Evolutionary conservation across 1,140 invertebrate species (phyloP).

Genomic region (Zaprionus davidi): DNA sequence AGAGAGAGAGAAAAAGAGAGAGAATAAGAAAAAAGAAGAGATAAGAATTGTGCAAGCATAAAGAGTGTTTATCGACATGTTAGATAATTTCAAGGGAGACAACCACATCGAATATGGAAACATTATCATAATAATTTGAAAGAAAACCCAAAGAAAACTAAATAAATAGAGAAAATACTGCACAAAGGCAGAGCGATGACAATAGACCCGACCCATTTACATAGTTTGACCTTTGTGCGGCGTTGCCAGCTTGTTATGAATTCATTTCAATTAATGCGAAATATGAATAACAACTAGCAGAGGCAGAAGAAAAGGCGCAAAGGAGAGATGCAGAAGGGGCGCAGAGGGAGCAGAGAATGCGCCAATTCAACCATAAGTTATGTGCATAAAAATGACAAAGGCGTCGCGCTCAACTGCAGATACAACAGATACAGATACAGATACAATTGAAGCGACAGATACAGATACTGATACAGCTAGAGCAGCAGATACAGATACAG

Average conservation of each 20-base stretch:
- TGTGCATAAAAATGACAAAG: constrained; percentile 50
- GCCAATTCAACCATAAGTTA: constrained; percentile 51
- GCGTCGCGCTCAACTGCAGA: constrained; percentile 27
- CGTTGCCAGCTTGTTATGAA: constrained; percentile 61
- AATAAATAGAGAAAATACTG: background rate
- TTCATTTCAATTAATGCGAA: constrained; percentile 79
- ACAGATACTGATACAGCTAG: constrained; percentile 14
- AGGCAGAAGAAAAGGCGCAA: background rate
- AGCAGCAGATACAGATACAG: constrained; percentile 20
- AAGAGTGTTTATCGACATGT: constrained; percentile 1
- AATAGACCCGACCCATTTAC: constrained; percentile 65
- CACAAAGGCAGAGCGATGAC: background rate
- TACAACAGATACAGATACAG: constrained; percentile 11
- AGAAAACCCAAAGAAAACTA: background rate
- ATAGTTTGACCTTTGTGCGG: constrained; percentile 59
- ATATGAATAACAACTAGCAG: constrained; percentile 55
- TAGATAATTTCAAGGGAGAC: background rate
- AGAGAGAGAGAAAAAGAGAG: constrained; percentile 10
- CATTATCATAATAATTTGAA: background rate
- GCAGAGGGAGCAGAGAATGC: constrained; percentile 32
- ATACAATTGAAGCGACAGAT: constrained; percentile 17
- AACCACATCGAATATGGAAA: background rate
- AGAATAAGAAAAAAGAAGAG: background rate
- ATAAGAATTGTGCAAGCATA: constrained; percentile 12
- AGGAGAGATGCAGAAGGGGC: background rate